Percentiles rank a stretch among this genome's conserved stretches.
Evolutionary conservation across 2,113 vertebrate genomes (phyloP).

Genomic region (Taxidea taxus): DNA sequence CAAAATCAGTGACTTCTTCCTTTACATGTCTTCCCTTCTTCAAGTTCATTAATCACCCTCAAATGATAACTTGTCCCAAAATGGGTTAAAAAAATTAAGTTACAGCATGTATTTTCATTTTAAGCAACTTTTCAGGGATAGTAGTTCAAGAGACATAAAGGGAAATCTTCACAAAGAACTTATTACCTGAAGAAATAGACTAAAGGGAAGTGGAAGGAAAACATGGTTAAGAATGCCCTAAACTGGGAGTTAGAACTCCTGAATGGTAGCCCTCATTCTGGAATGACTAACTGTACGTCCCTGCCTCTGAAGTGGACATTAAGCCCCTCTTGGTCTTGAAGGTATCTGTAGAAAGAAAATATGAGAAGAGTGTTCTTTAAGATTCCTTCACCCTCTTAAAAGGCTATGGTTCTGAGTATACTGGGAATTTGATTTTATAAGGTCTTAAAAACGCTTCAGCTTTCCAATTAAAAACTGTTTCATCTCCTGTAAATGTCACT

Average conservation of each 20-base stretch:
- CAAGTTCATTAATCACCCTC: not conserved
- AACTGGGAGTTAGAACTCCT: not conserved
- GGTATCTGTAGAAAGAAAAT: not conserved
- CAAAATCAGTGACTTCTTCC: not conserved
- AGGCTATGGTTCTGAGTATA: not conserved
- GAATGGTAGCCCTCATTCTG: not conserved
- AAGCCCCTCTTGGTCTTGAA: not conserved
- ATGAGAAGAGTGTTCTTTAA: not conserved
- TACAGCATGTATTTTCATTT: not conserved
- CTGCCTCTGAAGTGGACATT: not conserved
- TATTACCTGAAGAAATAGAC: not conserved
- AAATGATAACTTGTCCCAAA: not conserved
- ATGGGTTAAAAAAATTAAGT: not conserved
- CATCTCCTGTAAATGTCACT: constrained; percentile 54
- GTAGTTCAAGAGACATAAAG: not conserved
- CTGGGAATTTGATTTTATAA: not conserved
- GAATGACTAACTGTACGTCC: not conserved
- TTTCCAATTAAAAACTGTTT: constrained; percentile 40
- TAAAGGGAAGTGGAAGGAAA: not conserved
- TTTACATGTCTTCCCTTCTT: not conserved
- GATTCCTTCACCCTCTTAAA: not conserved
- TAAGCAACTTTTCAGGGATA: not conserved
- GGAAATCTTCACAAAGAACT: not conserved
- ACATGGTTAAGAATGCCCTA: not conserved
- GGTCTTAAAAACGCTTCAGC: constrained; percentile 36